Evolutionary conservation across 1,140 invertebrate genomes (phyloP).

Genomic region (Bathynomus jamesi): DNA sequence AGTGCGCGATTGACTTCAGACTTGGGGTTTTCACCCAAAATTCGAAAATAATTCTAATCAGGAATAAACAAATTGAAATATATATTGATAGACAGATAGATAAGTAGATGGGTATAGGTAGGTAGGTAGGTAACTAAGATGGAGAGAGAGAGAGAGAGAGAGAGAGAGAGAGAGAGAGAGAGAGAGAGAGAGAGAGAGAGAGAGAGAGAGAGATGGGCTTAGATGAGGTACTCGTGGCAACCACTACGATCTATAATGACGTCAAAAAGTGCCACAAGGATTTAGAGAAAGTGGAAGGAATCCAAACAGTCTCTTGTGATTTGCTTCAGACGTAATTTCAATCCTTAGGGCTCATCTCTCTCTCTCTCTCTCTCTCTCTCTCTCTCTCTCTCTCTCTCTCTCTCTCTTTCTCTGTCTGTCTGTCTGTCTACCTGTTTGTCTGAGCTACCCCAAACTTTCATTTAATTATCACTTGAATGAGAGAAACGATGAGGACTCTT

Average conservation of each 20-base stretch:
- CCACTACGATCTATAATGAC: too few species aligned
- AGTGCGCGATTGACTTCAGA: too few species aligned
- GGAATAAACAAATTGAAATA: too few species aligned
- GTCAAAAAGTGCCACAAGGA: neutral
- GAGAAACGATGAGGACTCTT: neutral
- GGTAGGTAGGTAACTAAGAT: neutral
- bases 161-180: neutral
- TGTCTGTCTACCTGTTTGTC: too few species aligned
- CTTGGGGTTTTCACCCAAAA: too few species aligned
- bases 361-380: neutral
- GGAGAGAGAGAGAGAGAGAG: neutral
- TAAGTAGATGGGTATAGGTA: neutral
- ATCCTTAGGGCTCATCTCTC: neutral
- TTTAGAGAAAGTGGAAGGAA: neutral
- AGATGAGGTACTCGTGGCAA: too few species aligned
- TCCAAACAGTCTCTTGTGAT: neutral
- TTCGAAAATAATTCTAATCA: too few species aligned
- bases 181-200: neutral
- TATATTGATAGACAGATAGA: too few species aligned
- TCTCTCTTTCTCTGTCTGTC: neutral
- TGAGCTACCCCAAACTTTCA: neutral
- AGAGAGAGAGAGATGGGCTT: neutral
- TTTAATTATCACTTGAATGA: neutral
- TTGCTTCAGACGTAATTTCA: neutral
- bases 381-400: neutral